Evolutionary conservation across 2,797 vertebrate species (phyloP), one percentile per base, ranked within the genome.

Genomic region (Melanotaenia boesemani): DNA sequence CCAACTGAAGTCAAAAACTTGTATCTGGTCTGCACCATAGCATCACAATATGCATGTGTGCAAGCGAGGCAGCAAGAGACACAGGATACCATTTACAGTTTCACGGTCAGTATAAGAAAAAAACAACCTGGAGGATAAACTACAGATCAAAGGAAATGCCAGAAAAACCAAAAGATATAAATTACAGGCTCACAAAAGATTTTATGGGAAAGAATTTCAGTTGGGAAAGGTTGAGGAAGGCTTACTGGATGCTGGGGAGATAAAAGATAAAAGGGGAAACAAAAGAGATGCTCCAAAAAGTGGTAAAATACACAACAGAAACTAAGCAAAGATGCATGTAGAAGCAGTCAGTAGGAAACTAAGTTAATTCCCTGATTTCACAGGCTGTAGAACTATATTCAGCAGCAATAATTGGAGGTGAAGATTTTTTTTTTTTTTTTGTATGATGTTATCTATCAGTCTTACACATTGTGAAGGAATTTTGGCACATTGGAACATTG

Each of bases 111-210:
- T 15, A 73, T 60, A 76, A 72, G 82, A 85, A 77, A 80, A 39
- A 39, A 44, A 44, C 41, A 44, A 65, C 59, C 68, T 22, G 4
- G 62, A 71, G 77, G 80, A 78, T 34, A 76, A 84, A 80, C 32
- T 67, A 7, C 7, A 46, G 79, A 79, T 77, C 62, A 72, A 85
- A 81, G 63, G 48, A 84, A 81, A 78, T 59, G 72, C 67, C 20
- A 67, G 57, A 64, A 32, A 30, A 72, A 75, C 18, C 55, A 74
- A 70, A 55, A 55, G 64, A 63, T 79, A 62, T 48, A 46, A 62
- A 71, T 77, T 63, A 67, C 28, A 74, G 52, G 30, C 46, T 71
- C 22, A 7, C 20, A 9, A 69, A 69, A 37, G 18, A 16, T 26
- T 18, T 62, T 46, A 66, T 36, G 24, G 30, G 60, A 60, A 70